phyloP scores from a whole-genome alignment of 2,797 vertebrate species.

The Poeciliopsis paucimaculata region DNA sequence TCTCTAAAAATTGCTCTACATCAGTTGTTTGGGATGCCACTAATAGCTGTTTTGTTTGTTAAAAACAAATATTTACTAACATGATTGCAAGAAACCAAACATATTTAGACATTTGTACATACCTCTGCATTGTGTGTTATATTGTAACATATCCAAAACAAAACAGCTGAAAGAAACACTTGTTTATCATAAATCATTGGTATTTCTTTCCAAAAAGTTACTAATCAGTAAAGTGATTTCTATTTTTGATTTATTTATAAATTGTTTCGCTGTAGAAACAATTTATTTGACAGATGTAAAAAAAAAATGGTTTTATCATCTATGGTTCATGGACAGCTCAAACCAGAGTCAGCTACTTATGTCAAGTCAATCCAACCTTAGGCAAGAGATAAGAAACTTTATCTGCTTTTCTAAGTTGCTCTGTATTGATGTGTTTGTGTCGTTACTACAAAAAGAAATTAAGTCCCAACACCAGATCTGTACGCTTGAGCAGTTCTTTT shows the following conservation, averaged over 20 bases:
- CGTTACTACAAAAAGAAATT: background rate
- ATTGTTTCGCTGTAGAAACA: background rate
- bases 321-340: background rate
- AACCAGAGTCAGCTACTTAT: background rate
- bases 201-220: background rate
- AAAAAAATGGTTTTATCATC: background rate
- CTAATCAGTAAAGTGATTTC: background rate
- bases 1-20: background rate
- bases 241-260: background rate
- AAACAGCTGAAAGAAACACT: background rate
- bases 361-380: slow-evolving; percentile 3
- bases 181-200: background rate
- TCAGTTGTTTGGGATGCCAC: background rate
- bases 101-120: background rate
- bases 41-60: background rate
- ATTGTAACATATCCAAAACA: background rate
- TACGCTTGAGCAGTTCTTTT: background rate
- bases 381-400: background rate
- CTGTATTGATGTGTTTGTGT: background rate
- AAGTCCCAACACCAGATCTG: background rate
- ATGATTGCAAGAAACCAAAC: background rate
- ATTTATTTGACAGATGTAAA: background rate
- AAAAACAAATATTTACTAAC: background rate
- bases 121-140: background rate
- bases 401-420: background rate